A percentile compares a stretch with the other conserved stretches of the same genome.
Evolutionary conservation across 2,113 vertebrate species (phyloP).

Genomic region (Formicarius rufipectus): DNA sequence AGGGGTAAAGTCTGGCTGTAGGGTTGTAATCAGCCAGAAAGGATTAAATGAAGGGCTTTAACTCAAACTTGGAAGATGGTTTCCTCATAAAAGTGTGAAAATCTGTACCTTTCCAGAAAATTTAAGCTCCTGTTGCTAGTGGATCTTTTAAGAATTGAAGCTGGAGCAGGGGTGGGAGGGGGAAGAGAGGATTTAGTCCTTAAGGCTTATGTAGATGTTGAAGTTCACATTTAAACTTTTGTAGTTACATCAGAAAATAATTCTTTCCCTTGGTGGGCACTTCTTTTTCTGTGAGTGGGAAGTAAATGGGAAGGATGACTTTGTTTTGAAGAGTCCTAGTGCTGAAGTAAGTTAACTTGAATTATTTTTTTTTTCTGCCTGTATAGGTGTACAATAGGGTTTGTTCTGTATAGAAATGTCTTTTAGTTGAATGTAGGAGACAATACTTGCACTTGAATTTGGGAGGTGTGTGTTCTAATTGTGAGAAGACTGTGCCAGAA

Average conservation of each 20-base stretch:
- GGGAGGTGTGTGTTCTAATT: not conserved
- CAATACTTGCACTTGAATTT: not conserved
- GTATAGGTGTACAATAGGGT: not conserved
- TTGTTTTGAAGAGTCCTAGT: not conserved
- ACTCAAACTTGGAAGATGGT: not conserved
- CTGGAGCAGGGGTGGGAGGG: too few relatives aligned
- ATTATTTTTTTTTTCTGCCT: not conserved
- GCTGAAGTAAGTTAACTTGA: not conserved
- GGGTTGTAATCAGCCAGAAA: not conserved
- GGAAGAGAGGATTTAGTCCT: rapidly evolving
- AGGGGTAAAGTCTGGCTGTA: not conserved
- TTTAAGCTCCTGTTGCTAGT: not conserved
- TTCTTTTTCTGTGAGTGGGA: not conserved
- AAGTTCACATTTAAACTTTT: not conserved
- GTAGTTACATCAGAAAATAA: not conserved
- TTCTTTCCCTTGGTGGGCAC: not conserved
- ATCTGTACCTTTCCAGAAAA: not conserved
- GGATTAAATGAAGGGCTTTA: not conserved
- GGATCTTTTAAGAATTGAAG: not conserved
- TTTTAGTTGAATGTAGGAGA: not conserved
- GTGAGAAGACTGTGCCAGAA: not conserved
- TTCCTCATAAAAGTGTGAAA: not conserved
- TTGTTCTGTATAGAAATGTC: not conserved
- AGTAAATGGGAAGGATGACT: not conserved
- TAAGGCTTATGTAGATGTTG: not conserved